phyloP scores from a whole-genome alignment of 2,113 vertebrate species.

The Pseudonaja textilis region DNA sequence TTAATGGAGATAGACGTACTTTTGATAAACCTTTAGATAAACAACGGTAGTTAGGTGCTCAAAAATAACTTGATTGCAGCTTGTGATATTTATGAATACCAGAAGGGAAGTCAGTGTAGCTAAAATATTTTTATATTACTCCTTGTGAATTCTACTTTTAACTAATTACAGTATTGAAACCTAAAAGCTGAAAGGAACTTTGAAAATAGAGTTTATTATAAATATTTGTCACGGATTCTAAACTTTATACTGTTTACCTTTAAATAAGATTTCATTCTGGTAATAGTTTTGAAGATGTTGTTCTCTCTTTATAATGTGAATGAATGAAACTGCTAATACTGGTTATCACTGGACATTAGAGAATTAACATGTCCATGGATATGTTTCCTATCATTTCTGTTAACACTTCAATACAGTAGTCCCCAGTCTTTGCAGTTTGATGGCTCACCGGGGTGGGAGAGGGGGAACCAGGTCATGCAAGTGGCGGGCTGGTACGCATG shows the following conservation, averaged over 20 bases:
- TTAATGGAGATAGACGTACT: slow-evolving; percentile 23
- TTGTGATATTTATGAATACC: background rate
- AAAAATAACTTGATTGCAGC: background rate
- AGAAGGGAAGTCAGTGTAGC: background rate
- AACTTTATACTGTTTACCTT: background rate
- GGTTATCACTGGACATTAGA: background rate
- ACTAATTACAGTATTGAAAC: background rate
- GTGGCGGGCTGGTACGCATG: no score
- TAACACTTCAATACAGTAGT: background rate
- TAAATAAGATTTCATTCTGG: background rate
- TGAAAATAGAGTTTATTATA: background rate
- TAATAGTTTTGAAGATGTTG: background rate
- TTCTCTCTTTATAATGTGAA: background rate
- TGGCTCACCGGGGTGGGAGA: no score
- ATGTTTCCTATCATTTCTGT: background rate
- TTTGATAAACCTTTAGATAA: background rate
- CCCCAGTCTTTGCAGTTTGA: no score
- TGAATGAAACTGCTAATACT: background rate
- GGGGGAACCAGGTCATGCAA: no score
- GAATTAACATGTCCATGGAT: background rate
- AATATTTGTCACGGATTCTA: background rate
- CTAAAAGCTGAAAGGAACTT: background rate
- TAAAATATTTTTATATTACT: background rate
- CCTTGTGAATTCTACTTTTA: background rate
- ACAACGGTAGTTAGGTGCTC: background rate